These are phyloP conservation scores for Reticulitermes speratus DNA, from an alignment of 1,140 invertebrate genomes.

Conservation along the genomic window DNA sequence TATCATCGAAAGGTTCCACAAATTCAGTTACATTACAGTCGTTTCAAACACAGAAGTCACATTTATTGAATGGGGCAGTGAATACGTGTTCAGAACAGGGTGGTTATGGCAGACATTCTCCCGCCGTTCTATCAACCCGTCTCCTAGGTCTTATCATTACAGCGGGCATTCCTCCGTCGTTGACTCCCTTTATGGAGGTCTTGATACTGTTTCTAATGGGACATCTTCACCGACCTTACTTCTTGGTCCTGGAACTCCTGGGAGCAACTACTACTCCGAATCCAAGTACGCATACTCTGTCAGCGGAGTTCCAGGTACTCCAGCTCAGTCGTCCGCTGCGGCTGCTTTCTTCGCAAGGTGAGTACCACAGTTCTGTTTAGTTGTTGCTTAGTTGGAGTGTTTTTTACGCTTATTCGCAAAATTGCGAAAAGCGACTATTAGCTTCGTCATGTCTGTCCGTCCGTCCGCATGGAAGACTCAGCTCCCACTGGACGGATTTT, in stretches of 20 bases:
- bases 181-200: background rate
- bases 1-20: background rate
- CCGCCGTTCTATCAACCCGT: background rate
- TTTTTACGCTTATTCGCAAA: too few relatives aligned
- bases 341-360: slow-evolving; percentile 53
- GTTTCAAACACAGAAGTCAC: background rate
- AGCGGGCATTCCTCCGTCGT: background rate
- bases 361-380: slow-evolving; percentile 33
- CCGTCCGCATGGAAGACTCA: too few relatives aligned
- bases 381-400: too few relatives aligned
- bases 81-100: background rate
- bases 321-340: slow-evolving; percentile 50
- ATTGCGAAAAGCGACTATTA: too few relatives aligned
- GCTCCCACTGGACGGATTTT: too few relatives aligned
- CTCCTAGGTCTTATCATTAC: background rate
- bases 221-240: background rate
- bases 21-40: background rate
- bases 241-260: background rate
- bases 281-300: slow-evolving; percentile 51
- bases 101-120: background rate
- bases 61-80: background rate
- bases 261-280: slow-evolving; percentile 44
- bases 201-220: background rate
- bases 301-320: slow-evolving; percentile 48
- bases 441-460: too few relatives aligned